Base-by-base conservation (phyloP, 2,113 vertebrate genomes). In the Nerophis ophidion region DNA sequence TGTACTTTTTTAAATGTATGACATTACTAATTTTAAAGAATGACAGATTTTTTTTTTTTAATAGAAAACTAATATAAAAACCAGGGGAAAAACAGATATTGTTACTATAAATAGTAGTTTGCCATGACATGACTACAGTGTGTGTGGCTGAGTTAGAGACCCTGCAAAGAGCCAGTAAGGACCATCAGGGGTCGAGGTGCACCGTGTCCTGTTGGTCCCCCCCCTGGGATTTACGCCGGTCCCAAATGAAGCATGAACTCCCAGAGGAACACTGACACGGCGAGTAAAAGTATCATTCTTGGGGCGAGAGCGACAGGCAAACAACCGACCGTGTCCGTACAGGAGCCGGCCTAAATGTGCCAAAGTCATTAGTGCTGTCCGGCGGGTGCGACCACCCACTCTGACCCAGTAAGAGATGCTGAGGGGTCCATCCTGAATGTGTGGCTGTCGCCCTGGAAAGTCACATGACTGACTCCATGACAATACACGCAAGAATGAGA, bases 271-370 rank as follows among this genome's bases (percentile, higher is more conserved):
- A 14, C 48, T 15, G 26, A 67, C 68, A 12, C 50, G 14, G 15
- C 67, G 3, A 45, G 68, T 62, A 70, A 79, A 76, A 69, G 66
- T 68, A 59, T 70, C 67, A 47, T 40, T 59, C 53, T 55, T 55
- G 50, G 11, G 60, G 48, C 13, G 26, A 81, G 49, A n/a, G 48
- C 68, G 80, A 83, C 84, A 90, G 86, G 86, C 16, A 60, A 79
- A 84, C 80, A 75, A 81, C 62, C 26, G 69, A 80, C 74, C 44
- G 74, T 68, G 84, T 87, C 87, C 75, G 80, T 76, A 71, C 72
- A 82, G 88, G 86, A 86, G 84, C 83, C 74, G 63, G 68, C 47
- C 66, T 60, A 68, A 90, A 91, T 88, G 57, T 80, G 83, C 74
- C 84, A 53, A 90, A 87, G 38, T 68, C 86, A 89, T 85, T 87